Base-by-base conservation (phyloP, 2,113 vertebrate genomes). In the Sinocyclocheilus rhinocerous region DNA sequence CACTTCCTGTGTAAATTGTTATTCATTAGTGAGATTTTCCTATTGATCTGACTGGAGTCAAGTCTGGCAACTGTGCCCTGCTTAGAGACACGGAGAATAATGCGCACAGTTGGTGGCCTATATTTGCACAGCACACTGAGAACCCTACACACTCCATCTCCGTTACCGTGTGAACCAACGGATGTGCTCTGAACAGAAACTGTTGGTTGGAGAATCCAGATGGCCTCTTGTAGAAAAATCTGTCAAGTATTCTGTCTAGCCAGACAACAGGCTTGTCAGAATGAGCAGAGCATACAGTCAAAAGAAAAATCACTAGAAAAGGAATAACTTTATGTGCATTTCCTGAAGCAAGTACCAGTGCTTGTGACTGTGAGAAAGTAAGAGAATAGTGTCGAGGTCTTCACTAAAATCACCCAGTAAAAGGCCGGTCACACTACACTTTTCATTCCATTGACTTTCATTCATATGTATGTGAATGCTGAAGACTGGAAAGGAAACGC, bases 61-160 rank as follows among this genome's bases (percentile, higher is more conserved):
- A 48, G 26, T 70, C 29, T 69, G 55, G 52, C 11, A 48, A 26
- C 11, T 26, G 15, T 50, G 57, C 8, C 55, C 61, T 80, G 63
- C 65, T 72, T 70, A 72, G 77, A 70, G 84, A 16, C 63, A 70
- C 4, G 36, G 29, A 42, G 73, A 70, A 86, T 77, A 83, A 33
- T 78, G 36, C 33, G 10, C 84, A 36, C 84, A 88, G 87, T 83
- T 88, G 84, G 84, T 69, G 87, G 84, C 77, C 61, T 82, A 81
- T 70, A 85, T 84, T 84, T 84, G 39, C n/a, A 65, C 77, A 36
- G 65, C 67, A 61, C 61, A 48, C 29, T 12, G 59, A 70, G 79
- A 88, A 50, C 55, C 20, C 76, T 65, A 39, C 63, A 81, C 70
- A 82, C 78, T 84, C 20, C 1, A 16, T 57, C 48, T 82, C 52